Base-by-base conservation (phyloP, 2,113 vertebrate species). In the Megaceryle torquata region DNA sequence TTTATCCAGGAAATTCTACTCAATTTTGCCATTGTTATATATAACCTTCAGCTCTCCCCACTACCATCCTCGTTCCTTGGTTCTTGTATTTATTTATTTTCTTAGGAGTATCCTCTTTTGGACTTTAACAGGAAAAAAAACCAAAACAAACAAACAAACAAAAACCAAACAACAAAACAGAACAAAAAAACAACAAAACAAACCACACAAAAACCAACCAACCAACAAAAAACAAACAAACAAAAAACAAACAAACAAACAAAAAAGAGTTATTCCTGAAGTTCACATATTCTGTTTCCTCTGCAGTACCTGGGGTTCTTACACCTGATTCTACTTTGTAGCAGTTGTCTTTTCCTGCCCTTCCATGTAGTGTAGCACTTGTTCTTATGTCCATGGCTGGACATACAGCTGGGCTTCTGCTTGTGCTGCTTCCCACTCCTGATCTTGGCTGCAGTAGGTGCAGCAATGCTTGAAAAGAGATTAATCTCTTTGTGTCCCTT, bases 1-100 rank as follows among this genome's bases (percentile, higher is more conserved):
- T 88, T 92, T 56, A 84, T 44, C 33, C 69, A 75, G 86, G 88
- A 92, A 93, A 60, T 78, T 74, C 80, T 51, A 60, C 69, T 92
- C 80, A 95, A 75, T 93, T 84, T 89, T 46, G 20, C 83, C 35
- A 82, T 95, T 97, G 95, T 96, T 93, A 21, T 4, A 54, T 67
- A 44, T 92, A 93, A 92, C 83, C 88, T 88, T 91, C 35, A 63
- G 43, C 51, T 93, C n/a, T 88, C 26, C 28, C 7, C 25, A 35
- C 60, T 82, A 82, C 60, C 31, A 60, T 26, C 56, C 7, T 74
- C 70, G 37, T 63, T 86, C 31, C 25, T 78, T 28, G 13, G 63
- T 72, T 93, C 75, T 91, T 85, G 20, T 14, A 48, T 69, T 70
- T 74, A n/a, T 81, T 89, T 83, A 8, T 59, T 89, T 96, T 86